A percentile compares a stretch with the other conserved stretches of the same genome.
These are phyloP conservation scores for Heliconius cydno DNA, from an alignment of 2,888 invertebrate genomes.

Conservation along the genomic window DNA sequence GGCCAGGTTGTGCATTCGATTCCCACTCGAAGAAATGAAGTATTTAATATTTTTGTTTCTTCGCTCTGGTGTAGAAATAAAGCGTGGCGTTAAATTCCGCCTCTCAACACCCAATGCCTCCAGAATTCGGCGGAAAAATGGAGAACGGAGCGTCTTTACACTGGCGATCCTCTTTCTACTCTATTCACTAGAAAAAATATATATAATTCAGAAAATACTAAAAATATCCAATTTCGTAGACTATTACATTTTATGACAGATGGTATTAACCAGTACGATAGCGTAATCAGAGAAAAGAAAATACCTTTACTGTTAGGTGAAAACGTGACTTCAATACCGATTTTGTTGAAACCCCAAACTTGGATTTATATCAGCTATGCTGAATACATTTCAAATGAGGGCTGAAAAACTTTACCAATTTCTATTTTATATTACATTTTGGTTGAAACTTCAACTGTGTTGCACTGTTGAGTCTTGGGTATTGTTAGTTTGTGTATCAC, in stretches of 20 bases:
- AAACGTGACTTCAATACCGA: slow-evolving; percentile 26
- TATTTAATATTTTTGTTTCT: too few relatives aligned
- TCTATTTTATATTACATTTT: slow-evolving; percentile 2
- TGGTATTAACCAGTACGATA: not conserved
- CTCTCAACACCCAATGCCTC: not conserved
- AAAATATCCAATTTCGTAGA: slow-evolving; percentile 16
- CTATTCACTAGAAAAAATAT: not conserved
- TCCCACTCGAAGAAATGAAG: too few relatives aligned
- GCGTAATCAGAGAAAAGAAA: slow-evolving; percentile 24
- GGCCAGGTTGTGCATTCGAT: too few relatives aligned
- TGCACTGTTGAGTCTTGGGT: too few relatives aligned
- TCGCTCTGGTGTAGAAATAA: not conserved
- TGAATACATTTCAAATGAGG: slow-evolving; percentile 25
- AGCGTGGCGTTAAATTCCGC: not conserved
- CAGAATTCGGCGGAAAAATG: not conserved
- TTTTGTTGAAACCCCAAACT: slow-evolving; percentile 1
- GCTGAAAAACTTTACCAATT: slow-evolving; percentile 16
- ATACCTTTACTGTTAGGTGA: slow-evolving; percentile 25
- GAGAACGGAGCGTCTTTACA: not conserved
- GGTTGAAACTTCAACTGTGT: not conserved
- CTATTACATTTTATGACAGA: slow-evolving; percentile 26
- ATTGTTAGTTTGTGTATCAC: not conserved
- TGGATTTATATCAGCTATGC: slow-evolving; percentile 26
- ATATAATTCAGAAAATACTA: not conserved
- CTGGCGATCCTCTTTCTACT: not conserved